These are phyloP conservation scores for Tinamus major DNA, from an alignment of 2,797 vertebrate species.

Conservation along the genomic window DNA sequence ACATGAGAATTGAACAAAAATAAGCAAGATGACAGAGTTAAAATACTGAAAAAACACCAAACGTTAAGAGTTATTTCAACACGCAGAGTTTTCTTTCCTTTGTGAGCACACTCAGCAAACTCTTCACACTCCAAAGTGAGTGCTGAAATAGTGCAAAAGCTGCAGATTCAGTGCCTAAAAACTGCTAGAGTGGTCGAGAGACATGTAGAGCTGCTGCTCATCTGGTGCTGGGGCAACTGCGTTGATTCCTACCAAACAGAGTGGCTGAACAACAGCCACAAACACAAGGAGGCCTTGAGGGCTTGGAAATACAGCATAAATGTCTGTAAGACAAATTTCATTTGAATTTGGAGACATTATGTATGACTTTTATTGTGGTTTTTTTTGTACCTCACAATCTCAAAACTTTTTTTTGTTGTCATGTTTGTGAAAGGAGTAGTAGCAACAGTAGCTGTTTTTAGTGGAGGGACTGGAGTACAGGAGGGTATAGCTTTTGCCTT, in stretches of 20 bases:
- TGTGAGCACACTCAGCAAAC: background rate
- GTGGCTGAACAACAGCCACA: background rate
- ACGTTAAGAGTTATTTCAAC: no score
- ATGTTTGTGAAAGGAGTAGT: background rate
- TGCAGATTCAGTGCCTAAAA: background rate
- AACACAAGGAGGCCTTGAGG: background rate
- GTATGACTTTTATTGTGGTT: background rate
- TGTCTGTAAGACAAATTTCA: background rate
- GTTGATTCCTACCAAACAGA: background rate
- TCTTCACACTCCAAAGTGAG: background rate
- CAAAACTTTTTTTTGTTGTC: background rate
- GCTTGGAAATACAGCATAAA: background rate
- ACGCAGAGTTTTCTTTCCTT: background rate
- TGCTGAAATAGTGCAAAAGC: background rate
- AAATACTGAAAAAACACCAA: no score
- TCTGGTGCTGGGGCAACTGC: background rate
- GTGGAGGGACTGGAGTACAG: accelerated
- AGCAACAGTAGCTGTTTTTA: background rate
- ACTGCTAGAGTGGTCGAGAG: background rate
- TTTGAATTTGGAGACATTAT: background rate
- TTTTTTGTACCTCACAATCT: background rate
- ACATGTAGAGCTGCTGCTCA: background rate
- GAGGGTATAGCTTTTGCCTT: background rate
- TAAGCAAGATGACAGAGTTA: no score
- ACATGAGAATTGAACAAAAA: no score